Evolutionary conservation across 2,797 vertebrate genomes (phyloP), one percentile per base, ranked within the genome.

Genomic region (Pantherophis alleghaniensis): DNA sequence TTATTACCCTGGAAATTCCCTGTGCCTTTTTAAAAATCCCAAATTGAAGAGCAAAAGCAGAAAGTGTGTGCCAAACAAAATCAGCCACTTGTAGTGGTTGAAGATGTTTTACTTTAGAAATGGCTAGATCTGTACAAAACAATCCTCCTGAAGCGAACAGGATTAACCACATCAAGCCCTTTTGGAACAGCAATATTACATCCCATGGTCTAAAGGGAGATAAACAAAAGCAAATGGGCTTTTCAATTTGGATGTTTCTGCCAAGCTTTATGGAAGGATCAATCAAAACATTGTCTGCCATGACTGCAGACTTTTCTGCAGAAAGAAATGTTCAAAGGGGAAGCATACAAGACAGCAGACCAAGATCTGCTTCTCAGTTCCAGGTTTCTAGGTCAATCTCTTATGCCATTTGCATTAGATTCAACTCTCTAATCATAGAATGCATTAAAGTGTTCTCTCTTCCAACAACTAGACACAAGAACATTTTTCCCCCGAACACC

Each of bases 71-170:
- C 2, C 89, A 94, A 94, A 5, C 2, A 16, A 91, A 66, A 42
- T 91, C 59, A 60, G 9, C 26, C 60, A 89, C 57, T 32, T 42
- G 53, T 61, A 69, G 53, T 2, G 86, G 24, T 63, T 37, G 14
- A 92, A 87, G 90, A 94, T 55, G 10, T 88, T 89, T 47, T 18
- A 42, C 20, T 5, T 42, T 92, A 12, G 20, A 88, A 94, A 69
- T 89, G 37, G 10, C 1, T 60, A 94, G 56, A 88, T 42, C 18
- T 93, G 93, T 91, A 95, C 20, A 92, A 94, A 94, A 93, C 88
- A 9, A 42, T 42, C 47, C 2, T 89, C 94, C 57, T 53, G 26
- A 47, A 89, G 7, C 4, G 88, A 47, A 55, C 90, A 94, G 69
- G 92, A 24, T 1, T 91, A 28, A 93, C 24, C 13, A 63, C 13